phyloP scores from a whole-genome alignment of 2,113 vertebrate species.

The Chiloscyllium plagiosum region DNA sequence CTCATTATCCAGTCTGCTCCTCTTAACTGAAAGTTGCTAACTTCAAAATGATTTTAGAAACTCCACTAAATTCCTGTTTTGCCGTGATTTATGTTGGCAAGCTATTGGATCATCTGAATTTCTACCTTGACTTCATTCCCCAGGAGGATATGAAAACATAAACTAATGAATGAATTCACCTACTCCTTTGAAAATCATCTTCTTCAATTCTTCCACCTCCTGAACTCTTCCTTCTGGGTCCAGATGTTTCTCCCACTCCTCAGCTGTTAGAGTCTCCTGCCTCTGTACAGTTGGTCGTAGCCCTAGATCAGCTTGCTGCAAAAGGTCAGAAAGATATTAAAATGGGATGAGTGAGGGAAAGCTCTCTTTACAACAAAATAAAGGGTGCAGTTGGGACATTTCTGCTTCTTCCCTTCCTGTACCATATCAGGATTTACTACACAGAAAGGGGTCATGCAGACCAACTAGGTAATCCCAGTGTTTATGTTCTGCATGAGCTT shows the following conservation, averaged over 20 bases:
- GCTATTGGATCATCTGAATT: not conserved
- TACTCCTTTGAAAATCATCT: slow-evolving; percentile 77
- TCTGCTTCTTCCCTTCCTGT: not conserved
- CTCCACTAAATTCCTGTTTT: not conserved
- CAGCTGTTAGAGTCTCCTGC: slow-evolving; percentile 57
- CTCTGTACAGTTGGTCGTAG: slow-evolving; percentile 65
- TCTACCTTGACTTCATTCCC: not conserved
- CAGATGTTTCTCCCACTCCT: slow-evolving; percentile 67
- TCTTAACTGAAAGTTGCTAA: not conserved
- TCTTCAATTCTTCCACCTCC: slow-evolving; percentile 60
- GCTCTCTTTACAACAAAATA: not conserved
- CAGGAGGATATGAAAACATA: not conserved
- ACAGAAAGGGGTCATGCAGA: not conserved
- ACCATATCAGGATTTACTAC: too few relatives aligned
- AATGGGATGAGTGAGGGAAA: not conserved
- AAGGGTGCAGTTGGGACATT: not conserved
- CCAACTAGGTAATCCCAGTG: not conserved
- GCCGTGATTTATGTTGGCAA: not conserved
- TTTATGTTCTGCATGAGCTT: not conserved
- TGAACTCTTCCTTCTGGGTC: slow-evolving; percentile 67
- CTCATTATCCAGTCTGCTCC: not conserved
- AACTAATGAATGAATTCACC: slow-evolving; percentile 39
- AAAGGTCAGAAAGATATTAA: not conserved
- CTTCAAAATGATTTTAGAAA: not conserved
- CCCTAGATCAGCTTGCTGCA: slow-evolving; percentile 68